A percentile compares a stretch with the other conserved stretches of the same genome.
Evolutionary conservation across 2,797 vertebrate species (phyloP).

Genomic region (Cirrhinus mrigala): DNA sequence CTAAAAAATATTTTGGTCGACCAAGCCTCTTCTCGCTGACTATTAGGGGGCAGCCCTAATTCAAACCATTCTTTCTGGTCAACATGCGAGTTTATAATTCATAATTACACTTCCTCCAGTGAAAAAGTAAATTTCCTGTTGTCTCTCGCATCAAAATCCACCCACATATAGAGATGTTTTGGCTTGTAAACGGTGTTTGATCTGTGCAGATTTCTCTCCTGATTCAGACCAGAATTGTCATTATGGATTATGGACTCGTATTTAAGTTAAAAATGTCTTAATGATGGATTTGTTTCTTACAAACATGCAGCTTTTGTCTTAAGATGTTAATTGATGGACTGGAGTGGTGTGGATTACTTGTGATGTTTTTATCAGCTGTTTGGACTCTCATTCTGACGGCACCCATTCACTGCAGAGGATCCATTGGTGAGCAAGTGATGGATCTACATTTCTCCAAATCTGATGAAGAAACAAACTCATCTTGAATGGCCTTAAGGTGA

Average conservation of each 20-base stretch:
- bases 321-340: neutral
- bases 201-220: too few species aligned
- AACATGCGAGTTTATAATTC: neutral
- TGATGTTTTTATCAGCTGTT: neutral
- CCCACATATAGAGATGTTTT: too few species aligned
- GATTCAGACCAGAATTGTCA: neutral
- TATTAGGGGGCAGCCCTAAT: too few species aligned
- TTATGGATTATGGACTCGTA: neutral
- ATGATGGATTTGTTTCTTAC: neutral
- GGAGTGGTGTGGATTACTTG: neutral
- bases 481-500: neutral
- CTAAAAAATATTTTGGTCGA: too few species aligned
- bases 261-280: neutral
- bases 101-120: neutral
- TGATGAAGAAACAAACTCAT: neutral
- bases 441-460: neutral
- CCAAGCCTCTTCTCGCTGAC: too few species aligned
- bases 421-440: neutral
- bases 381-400: neutral
- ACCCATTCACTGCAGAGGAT: neutral
- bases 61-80: too few species aligned
- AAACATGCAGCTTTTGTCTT: neutral
- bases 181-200: too few species aligned
- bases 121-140: too few species aligned
- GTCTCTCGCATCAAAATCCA: too few species aligned